A percentile compares a stretch with the other conserved stretches of the same genome.
Evolutionary conservation across 2,797 vertebrate species (phyloP).

Genomic region (Melanotaenia trifasciata): DNA sequence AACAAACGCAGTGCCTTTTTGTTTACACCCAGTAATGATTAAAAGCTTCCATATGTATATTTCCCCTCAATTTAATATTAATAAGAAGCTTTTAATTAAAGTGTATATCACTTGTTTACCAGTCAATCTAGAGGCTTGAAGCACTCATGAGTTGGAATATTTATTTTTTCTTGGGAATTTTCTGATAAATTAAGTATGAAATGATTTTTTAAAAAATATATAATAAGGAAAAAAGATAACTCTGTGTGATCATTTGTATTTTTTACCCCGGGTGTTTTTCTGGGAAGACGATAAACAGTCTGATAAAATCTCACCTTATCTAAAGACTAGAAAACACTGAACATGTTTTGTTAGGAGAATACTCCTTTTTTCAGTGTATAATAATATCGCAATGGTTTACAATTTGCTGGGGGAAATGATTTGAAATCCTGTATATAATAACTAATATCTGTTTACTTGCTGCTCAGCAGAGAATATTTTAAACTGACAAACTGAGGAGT

Average conservation of each 20-base stretch:
- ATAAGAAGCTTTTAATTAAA: neutral
- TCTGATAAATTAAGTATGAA: neutral
- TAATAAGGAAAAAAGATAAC: neutral
- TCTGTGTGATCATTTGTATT: neutral
- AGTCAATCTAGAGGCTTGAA: neutral
- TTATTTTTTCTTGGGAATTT: neutral
- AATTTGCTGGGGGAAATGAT: neutral
- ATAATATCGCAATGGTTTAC: neutral
- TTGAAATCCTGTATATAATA: neutral
- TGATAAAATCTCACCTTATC: neutral
- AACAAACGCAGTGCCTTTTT: constrained; percentile 18
- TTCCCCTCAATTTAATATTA: constrained; percentile 2
- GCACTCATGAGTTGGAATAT: neutral
- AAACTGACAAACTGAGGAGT: neutral
- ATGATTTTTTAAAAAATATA: neutral
- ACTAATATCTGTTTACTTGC: neutral
- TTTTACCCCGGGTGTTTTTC: neutral
- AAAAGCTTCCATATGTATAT: constrained; percentile 14
- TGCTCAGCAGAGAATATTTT: neutral
- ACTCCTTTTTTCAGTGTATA: neutral
- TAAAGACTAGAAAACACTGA: neutral
- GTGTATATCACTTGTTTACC: too few relatives aligned
- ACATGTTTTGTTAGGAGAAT: neutral
- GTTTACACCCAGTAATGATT: constrained; percentile 41
- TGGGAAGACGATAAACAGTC: neutral